phyloP scores from a whole-genome alignment of 1,140 invertebrate species.

The Magallana gigas region DNA sequence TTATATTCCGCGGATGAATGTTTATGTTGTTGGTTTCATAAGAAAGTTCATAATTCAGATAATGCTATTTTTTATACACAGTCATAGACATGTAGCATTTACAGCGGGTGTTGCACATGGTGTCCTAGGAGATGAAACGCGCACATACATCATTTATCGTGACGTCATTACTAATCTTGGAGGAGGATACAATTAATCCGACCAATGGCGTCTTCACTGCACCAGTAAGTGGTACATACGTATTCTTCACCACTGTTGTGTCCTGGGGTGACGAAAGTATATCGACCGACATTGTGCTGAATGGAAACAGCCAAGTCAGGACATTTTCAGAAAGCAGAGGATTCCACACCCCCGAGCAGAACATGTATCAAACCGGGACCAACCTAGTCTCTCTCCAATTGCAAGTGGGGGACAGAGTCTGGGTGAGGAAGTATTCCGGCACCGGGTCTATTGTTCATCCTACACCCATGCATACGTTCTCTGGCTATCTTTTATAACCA shows the following conservation, averaged over 20 bases:
- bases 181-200: not conserved
- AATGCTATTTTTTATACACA: not conserved
- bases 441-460: not conserved
- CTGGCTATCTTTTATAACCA: not conserved
- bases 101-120: not conserved
- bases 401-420: not conserved
- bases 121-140: not conserved
- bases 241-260: conserved; percentile 23
- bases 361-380: not conserved
- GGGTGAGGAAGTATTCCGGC: not conserved
- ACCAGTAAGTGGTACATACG: not conserved
- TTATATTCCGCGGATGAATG: no score
- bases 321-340: not conserved
- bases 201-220: conserved; percentile 6
- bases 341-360: not conserved
- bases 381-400: not conserved
- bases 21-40: no score
- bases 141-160: not conserved
- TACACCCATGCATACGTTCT: not conserved
- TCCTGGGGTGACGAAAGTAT: not conserved
- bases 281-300: not conserved
- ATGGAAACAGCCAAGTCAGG: not conserved
- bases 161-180: not conserved
- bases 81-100: not conserved
- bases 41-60: no score